phyloP scores from a whole-genome alignment of 1,140 invertebrate genomes.

The Orchesella cincta region DNA sequence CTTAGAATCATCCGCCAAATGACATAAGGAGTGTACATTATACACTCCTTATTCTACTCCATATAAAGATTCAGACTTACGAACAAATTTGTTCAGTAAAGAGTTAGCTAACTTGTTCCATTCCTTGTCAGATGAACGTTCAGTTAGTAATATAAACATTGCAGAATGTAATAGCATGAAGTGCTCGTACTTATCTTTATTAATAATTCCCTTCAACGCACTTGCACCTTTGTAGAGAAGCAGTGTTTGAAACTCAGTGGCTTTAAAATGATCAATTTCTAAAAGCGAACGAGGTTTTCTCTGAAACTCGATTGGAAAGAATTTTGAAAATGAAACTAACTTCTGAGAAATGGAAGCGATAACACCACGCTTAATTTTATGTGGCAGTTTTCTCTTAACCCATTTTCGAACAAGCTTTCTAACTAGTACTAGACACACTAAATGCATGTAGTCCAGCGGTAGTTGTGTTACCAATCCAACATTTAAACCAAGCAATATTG shows the following conservation, averaged over 20 bases:
- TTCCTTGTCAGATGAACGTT: not conserved
- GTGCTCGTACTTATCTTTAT: not conserved
- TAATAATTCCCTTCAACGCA: slow-evolving; percentile 45
- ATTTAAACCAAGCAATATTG: not conserved
- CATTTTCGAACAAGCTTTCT: slow-evolving; percentile 11
- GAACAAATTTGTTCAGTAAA: not conserved
- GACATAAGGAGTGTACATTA: not conserved
- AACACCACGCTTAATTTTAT: not conserved
- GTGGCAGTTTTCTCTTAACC: slow-evolving; percentile 15
- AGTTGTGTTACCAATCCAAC: not conserved
- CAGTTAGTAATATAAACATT: slow-evolving; percentile 23
- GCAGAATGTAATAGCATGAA: slow-evolving; percentile 5
- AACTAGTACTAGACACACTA: slow-evolving; percentile 9
- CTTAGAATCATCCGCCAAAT: not conserved
- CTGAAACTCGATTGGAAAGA: not conserved
- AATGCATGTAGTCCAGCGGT: slow-evolving; percentile 18
- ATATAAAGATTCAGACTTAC: not conserved
- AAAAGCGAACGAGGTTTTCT: not conserved
- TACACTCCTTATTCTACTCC: not conserved
- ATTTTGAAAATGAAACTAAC: not conserved
- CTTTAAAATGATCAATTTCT: slow-evolving; percentile 30
- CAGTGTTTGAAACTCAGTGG: slow-evolving; percentile 5
- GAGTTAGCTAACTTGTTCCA: not conserved
- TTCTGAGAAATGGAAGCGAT: not conserved
- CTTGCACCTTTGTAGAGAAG: not conserved